Evolutionary conservation across 2,888 invertebrate species (phyloP), one percentile per base, ranked within the genome.

Genomic region (Agrochola lychnidis): DNA sequence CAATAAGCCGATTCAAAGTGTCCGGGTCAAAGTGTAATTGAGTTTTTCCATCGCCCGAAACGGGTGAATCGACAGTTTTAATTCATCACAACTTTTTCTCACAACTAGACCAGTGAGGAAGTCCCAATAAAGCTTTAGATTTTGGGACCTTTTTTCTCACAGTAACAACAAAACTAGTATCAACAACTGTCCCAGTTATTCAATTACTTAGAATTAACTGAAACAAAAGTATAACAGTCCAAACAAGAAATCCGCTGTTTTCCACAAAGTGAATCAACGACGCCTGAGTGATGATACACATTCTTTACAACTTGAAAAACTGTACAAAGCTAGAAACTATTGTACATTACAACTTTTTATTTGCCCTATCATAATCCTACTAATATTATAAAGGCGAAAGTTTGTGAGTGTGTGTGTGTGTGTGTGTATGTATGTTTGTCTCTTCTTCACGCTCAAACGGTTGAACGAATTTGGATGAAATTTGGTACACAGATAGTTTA

Each of bases 191-290:
- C 6, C 16, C n/a, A 30, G 51, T 61, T 45, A n/a, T 25, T 71
- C n/a, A 36, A 25, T 19, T 40, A 5, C n/a, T 19, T 30, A 59
- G 30, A 42, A 19, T 66, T 48, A 36, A 40, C 36, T 25, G 62
- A 56, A 45, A 25, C 5, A 36, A 53, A 59, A 48, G 0, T 53
- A 25, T 56, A 70, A 70, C 53, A 30, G 70, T 70, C 42, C 3
- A 53, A 64, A 68, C 12, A 61, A 42, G 16, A 72, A 69, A 51
- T 19, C 72, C 69, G 62, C 36, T 53, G 36, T 59, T 83, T 80
- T 76, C 70, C 70, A 76, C 70, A 51, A 81, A 68, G 19, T 70
- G 62, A 59, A 73, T 63, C 30, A 79, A 78, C 70, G 62, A 51
- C 57, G 36, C 12, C 30, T 30, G 36, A 45, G 68, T 82, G 83